Evolutionary conservation across 1,140 invertebrate species (phyloP).

Genomic region (Bombyx mandarina): DNA sequence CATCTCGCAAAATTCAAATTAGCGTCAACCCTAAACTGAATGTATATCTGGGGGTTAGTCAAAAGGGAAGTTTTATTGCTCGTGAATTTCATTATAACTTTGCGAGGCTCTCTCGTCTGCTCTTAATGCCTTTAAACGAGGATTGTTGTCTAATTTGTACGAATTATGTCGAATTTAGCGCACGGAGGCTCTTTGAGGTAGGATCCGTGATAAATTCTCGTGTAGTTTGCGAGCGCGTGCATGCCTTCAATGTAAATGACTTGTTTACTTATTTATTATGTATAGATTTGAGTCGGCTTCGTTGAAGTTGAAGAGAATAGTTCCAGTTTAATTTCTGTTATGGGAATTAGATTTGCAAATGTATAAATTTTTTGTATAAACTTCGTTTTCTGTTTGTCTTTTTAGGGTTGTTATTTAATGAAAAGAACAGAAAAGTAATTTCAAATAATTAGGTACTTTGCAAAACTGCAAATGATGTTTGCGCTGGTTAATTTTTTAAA

Average conservation of each 20-base stretch:
- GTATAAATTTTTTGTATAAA: no score
- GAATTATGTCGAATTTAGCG: constrained; percentile 41
- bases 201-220: constrained; percentile 10
- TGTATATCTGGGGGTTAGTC: constrained; percentile 60
- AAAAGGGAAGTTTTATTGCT: constrained; percentile 68
- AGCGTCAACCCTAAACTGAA: constrained; percentile 38
- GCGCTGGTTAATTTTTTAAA: no score
- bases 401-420: no score
- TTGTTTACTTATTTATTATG: neutral
- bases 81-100: constrained; percentile 70
- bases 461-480: no score
- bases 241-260: constrained; percentile 1
- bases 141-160: constrained; percentile 64
- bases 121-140: constrained; percentile 56
- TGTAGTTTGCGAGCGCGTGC: constrained; percentile 8
- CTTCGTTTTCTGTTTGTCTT: no score
- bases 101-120: constrained; percentile 33
- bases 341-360: no score
- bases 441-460: no score
- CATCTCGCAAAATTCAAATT: no score
- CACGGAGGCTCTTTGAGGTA: constrained; percentile 10
- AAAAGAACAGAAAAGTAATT: no score
- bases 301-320: no score
- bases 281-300: neutral
- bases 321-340: no score